These are phyloP conservation scores for Pterostichus niger DNA, from an alignment of 2,888 invertebrate genomes.

Conservation along the genomic window DNA sequence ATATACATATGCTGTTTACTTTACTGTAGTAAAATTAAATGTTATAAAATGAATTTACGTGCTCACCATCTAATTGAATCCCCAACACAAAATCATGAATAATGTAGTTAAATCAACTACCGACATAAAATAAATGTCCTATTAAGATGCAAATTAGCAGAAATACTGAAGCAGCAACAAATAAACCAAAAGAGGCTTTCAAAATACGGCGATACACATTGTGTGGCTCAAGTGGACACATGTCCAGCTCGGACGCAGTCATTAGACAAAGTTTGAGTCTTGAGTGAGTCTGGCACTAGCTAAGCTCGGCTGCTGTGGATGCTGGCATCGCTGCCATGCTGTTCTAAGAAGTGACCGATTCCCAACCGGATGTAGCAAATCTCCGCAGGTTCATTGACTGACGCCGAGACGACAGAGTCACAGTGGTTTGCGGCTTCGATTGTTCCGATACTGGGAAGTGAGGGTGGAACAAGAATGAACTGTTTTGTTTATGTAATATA, in stretches of 20 bases:
- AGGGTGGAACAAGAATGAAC: no score
- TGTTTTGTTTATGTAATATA: no score
- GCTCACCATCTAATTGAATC: neutral
- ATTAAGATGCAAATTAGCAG: constrained; percentile 15
- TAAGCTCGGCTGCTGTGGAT: neutral
- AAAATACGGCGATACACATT: constrained; percentile 18
- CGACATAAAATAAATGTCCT: constrained; percentile 12
- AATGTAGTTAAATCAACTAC: constrained; percentile 11
- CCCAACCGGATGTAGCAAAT: constrained; percentile 49
- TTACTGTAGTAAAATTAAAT: no score
- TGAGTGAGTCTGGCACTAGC: neutral
- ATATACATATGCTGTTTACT: no score
- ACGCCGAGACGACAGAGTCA: neutral
- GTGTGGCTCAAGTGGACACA: constrained; percentile 37
- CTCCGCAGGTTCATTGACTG: constrained; percentile 43
- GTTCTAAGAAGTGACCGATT: constrained; percentile 45
- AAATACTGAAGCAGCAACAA: constrained; percentile 11
- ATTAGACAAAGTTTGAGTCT: constrained; percentile 15
- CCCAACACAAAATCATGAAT: constrained; percentile 9
- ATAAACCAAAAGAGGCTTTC: constrained; percentile 14
- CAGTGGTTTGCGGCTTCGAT: constrained; percentile 1
- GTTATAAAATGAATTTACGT: neutral
- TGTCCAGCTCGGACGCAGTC: constrained; percentile 9
- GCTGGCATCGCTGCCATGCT: neutral
- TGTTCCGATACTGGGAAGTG: no score